Evolutionary conservation across 2,113 vertebrate species (phyloP).

Genomic region (Neoarius graeffei): DNA sequence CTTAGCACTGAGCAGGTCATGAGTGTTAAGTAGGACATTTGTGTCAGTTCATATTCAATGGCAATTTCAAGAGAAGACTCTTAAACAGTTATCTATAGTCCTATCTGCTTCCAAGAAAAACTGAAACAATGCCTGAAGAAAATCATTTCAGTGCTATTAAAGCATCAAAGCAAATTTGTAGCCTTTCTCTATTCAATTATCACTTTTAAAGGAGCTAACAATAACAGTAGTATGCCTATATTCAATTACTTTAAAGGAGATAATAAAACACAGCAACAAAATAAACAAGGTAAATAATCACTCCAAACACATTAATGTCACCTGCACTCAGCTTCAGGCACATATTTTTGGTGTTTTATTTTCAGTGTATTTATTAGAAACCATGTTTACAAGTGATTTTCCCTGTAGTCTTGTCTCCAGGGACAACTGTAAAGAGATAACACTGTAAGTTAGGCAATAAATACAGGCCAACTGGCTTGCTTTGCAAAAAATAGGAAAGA

Average conservation of each 20-base stretch:
- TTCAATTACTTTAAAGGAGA: conserved; percentile 35
- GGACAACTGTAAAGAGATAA: conserved; percentile 35
- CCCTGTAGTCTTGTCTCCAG: background rate
- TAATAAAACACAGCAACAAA: conserved; percentile 26
- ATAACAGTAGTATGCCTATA: conserved; percentile 12
- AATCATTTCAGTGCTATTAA: conserved; percentile 10
- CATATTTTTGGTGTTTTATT: background rate
- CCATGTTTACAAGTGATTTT: conserved; percentile 21
- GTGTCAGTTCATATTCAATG: background rate
- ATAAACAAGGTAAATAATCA: conserved; percentile 35
- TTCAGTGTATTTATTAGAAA: conserved; percentile 27
- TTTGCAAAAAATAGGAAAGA: conserved; percentile 27
- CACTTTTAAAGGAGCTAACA: conserved; percentile 18
- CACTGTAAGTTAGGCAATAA: conserved; percentile 23
- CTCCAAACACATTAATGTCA: conserved; percentile 12
- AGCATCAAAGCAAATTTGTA: conserved; percentile 35
- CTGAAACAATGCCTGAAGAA: background rate
- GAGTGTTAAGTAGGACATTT: background rate
- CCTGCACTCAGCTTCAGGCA: background rate
- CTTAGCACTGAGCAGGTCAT: background rate
- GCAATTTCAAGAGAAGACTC: conserved; percentile 1
- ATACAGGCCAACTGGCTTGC: conserved; percentile 47
- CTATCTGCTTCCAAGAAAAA: background rate
- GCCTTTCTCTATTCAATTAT: conserved; percentile 10
- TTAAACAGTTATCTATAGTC: background rate